A percentile compares a stretch with the other conserved stretches of the same genome.
Conservation (phyloP, 2,797 vertebrate genomes). For the Silurus aristotelis region DNA sequence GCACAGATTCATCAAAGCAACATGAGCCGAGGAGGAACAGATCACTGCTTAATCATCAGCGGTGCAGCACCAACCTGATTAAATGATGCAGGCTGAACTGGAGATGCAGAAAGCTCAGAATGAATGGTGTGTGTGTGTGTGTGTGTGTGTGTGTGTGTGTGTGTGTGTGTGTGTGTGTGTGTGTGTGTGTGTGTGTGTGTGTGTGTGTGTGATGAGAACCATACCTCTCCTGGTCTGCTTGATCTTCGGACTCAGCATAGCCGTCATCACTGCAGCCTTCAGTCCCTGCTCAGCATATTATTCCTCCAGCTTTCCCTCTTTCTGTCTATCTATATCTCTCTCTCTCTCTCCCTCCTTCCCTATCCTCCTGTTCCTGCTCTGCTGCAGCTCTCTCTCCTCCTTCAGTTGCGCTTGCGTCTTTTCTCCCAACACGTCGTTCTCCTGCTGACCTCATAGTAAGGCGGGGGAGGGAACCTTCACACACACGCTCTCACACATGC, state of each 20-base stretch:
- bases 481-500: conserved; percentile 57
- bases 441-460: conserved; percentile 47
- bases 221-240: conserved; percentile 88
- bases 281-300: conserved; percentile 70
- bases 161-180: background rate
- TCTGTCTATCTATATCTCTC: conserved; percentile 62
- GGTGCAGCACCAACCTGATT: background rate
- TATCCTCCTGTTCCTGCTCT: conserved; percentile 32
- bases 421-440: conserved; percentile 34
- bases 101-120: background rate
- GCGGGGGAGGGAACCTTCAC: conserved; percentile 46
- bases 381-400: conserved; percentile 26
- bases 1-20: conserved; percentile 10
- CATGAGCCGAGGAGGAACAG: background rate
- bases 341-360: conserved; percentile 55
- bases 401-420: conserved; percentile 14
- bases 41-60: background rate
- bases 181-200: too few species aligned
- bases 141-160: background rate
- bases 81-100: conserved; percentile 1
- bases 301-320: conserved; percentile 61
- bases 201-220: conserved; percentile 54
- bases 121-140: conserved; percentile 1
- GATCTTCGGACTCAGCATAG: conserved; percentile 92
- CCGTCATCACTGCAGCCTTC: conserved; percentile 67